A percentile compares a stretch with the other conserved stretches of the same genome.
Conservation (phyloP, 2,888 invertebrate genomes). For the Eurytoma californica region DNA sequence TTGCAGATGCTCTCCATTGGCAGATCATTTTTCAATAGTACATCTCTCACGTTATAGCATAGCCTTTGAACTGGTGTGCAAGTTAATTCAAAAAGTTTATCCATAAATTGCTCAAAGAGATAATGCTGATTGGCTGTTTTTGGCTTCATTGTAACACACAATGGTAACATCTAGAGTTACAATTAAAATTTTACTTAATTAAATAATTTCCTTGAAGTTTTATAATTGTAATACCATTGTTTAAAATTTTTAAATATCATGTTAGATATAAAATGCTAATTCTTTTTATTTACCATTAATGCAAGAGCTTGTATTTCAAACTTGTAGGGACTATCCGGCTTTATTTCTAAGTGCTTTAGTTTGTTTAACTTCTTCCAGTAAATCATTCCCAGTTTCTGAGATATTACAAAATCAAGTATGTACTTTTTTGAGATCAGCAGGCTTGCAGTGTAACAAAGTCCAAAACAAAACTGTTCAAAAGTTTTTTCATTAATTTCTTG, state of each 20-base stretch:
- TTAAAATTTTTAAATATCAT: too few relatives aligned
- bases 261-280: neutral
- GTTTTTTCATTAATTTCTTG: constrained; percentile 57
- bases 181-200: constrained; percentile 17
- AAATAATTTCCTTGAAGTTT: neutral
- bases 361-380: constrained; percentile 71
- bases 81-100: constrained; percentile 79
- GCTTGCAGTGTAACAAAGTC: constrained; percentile 68
- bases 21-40: constrained; percentile 72
- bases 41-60: constrained; percentile 79
- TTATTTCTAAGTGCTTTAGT: constrained; percentile 60
- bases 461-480: constrained; percentile 72
- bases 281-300: constrained; percentile 65
- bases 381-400: constrained; percentile 71
- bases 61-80: constrained; percentile 81
- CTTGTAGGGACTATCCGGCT: constrained; percentile 60
- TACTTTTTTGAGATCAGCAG: constrained; percentile 71
- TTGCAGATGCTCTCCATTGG: constrained; percentile 74
- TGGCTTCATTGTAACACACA: constrained; percentile 75
- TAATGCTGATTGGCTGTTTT: constrained; percentile 73
- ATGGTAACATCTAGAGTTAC: constrained; percentile 78
- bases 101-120: constrained; percentile 78
- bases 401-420: constrained; percentile 70
- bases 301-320: constrained; percentile 70
- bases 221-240: constrained; percentile 9